phyloP scores from a whole-genome alignment of 2,113 vertebrate genomes.

The Clarias batrachus region DNA sequence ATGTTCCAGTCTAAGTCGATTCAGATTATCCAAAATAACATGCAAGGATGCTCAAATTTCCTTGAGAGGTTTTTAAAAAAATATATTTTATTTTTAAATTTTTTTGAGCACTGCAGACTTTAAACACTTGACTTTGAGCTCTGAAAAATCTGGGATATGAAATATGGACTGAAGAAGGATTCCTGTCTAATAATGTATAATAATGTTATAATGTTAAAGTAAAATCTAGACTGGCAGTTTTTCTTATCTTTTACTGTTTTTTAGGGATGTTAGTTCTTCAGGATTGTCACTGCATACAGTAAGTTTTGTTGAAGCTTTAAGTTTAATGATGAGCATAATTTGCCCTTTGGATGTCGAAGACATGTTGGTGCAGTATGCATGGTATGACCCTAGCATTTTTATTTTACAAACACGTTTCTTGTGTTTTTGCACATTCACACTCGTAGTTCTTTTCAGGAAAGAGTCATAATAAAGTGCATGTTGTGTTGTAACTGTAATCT shows the following conservation, averaged over 20 bases:
- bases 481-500: background rate
- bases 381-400: too few species aligned
- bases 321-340: too few species aligned
- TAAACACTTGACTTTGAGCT: background rate
- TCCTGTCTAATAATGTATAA: background rate
- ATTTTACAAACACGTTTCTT: too few species aligned
- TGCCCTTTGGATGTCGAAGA: too few species aligned
- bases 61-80: background rate
- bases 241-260: background rate
- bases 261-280: background rate
- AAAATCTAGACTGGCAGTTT: background rate
- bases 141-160: background rate
- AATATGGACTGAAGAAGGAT: background rate
- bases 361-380: too few species aligned
- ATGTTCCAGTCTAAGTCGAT: background rate
- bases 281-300: background rate
- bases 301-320: too few species aligned
- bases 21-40: background rate
- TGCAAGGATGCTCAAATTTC: background rate
- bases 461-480: background rate
- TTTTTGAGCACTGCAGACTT: too few species aligned
- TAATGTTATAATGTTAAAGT: background rate
- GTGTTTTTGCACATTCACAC: background rate
- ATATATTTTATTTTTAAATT: too few species aligned
- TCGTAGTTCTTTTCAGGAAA: background rate